Evolutionary conservation across 1,140 invertebrate genomes (phyloP).

Genomic region (Rhynchophorus ferrugineus): DNA sequence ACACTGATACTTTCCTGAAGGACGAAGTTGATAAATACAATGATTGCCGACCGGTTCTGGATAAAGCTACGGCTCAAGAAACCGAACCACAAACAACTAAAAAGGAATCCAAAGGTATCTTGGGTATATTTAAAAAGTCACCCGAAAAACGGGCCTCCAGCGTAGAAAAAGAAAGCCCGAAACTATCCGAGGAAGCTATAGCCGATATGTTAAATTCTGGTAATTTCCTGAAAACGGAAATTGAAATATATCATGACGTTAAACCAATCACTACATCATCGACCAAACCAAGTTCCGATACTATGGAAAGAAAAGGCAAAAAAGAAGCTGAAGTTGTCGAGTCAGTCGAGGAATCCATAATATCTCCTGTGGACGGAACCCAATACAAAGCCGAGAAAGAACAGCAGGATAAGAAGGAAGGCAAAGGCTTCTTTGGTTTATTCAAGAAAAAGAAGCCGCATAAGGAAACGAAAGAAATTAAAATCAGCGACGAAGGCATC

Average conservation of each 20-base stretch:
- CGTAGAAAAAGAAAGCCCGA: constrained; percentile 8
- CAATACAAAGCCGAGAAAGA: background rate
- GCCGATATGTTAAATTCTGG: constrained; percentile 25
- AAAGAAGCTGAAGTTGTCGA: background rate
- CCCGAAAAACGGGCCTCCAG: background rate
- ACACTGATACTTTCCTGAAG: constrained; percentile 14
- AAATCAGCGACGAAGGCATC: background rate
- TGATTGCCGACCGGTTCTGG: constrained; percentile 18
- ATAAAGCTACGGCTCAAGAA: constrained; percentile 3
- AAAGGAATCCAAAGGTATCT: constrained; percentile 12
- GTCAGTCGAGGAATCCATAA: background rate
- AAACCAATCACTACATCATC: background rate
- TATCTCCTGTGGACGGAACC: background rate
- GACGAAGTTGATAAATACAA: constrained; percentile 21
- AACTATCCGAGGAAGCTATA: constrained; percentile 25
- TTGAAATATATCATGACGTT: constrained; percentile 27
- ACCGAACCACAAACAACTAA: background rate
- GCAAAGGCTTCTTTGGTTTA: constrained; percentile 16
- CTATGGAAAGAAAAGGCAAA: background rate
- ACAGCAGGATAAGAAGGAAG: constrained; percentile 2
- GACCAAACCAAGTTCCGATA: background rate
- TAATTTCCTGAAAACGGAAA: constrained; percentile 28
- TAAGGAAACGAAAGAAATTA: background rate
- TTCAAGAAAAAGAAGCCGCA: constrained; percentile 17
- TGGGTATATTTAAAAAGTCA: constrained; percentile 10